A percentile compares a stretch with the other conserved stretches of the same genome.
Conservation (phyloP, 2,888 invertebrate genomes). For the Drosophila dives region DNA sequence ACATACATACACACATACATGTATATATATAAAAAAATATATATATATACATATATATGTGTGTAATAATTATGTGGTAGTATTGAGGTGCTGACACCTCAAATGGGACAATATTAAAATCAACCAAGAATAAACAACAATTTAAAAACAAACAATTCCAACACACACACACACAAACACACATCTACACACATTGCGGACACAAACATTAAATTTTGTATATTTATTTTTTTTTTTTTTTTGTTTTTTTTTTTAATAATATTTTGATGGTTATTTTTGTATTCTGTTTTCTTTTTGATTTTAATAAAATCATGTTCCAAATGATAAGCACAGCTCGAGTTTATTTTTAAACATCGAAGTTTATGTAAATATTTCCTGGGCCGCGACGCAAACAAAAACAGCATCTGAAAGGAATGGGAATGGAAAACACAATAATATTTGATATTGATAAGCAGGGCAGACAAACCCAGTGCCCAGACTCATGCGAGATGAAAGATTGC, state of each 20-base stretch:
- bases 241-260: neutral
- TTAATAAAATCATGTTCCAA: conserved; percentile 72
- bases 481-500: neutral
- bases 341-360: conserved; percentile 79
- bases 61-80: neutral
- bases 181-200: neutral
- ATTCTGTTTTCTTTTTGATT: conserved; percentile 35
- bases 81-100: conserved; percentile 13
- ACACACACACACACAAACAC: neutral
- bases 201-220: conserved; percentile 13
- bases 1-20: neutral
- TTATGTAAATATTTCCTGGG: conserved; percentile 79
- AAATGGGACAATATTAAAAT: conserved; percentile 12
- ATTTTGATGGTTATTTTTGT: conserved; percentile 8
- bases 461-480: conserved; percentile 3
- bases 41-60: neutral
- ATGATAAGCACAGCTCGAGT: conserved; percentile 67
- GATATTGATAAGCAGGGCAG: conserved; percentile 61
- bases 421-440: conserved; percentile 72
- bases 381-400: conserved; percentile 66
- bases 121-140: conserved; percentile 3
- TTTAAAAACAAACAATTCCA: conserved; percentile 5
- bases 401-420: conserved; percentile 34
- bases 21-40: neutral
- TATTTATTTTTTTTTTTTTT: neutral